Evolutionary conservation across 2,797 vertebrate genomes (phyloP), one percentile per base, ranked within the genome.

Genomic region (Allobates femoralis): DNA sequence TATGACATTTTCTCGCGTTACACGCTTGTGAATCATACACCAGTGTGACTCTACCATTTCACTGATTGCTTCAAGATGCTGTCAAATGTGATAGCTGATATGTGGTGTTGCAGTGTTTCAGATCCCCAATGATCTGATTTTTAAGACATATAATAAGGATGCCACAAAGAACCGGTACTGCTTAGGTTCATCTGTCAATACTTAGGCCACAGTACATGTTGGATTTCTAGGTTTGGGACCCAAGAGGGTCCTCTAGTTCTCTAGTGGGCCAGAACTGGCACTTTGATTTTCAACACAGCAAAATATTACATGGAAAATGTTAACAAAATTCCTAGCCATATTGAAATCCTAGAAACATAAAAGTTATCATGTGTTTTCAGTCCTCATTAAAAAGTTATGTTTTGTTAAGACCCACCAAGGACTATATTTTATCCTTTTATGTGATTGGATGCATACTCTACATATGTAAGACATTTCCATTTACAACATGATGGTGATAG

Each of bases 401-500:
- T 18, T 32, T 76, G 60, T 79, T 55, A 83, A 18, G 11, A 34
- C 28, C 19, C 73, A 69, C 75, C 4, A 58, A 14, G n/a, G 75
- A 79, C 50, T n/a, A 73, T 76, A 81, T 80, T 64, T 66, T 81
- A 74, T 81, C 81, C 21, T 81, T n/a, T 86, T 74, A 90, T 90
- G 66, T 55, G 55, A 81, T 73, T 77, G 88, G 88, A 89, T 62
- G 83, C 71, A 60, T 89, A 91, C 91, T 91, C 87, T 80, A 88
- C 85, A 84, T 62, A 56, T 87, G 79, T 86, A 62, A 83, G 0
- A 60, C 32, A 60, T 46, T 55, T 64, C 60, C 7, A 88, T 90
- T 75, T 82, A 87, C 83, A 89, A 88, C 90, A 88, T 76, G 62
- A 85, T 86, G 79, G 37, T 86, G 88, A 91, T 75, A 74, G 81